Base-by-base conservation (phyloP, 2,797 vertebrate genomes). In the Momotus momota region DNA sequence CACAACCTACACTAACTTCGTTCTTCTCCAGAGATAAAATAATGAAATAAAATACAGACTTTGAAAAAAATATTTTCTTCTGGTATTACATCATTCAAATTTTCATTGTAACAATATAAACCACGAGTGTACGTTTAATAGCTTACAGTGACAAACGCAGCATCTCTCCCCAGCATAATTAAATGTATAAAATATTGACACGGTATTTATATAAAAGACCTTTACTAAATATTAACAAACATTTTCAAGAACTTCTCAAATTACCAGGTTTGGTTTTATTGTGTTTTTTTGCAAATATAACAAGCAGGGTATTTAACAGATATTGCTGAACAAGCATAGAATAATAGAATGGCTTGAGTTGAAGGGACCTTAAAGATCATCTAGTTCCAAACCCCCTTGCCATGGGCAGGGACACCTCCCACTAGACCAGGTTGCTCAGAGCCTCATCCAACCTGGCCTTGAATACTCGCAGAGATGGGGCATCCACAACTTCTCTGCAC, bases 21-120 rank as follows among this genome's bases (percentile, higher is more conserved):
- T 82, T 70, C 48, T 82, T 83, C 86, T 78, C 82, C 61, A 75
- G 26, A 85, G 51, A 88, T 23, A 79, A 96, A 96, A 90, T 25
- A 0, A 88, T 23, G 46, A 81, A 91, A 55, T 81, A 85, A 95
- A 13, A 38, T 35, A 67, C 2, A 75, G 10, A 35, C 31, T 87
- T 17, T 27, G 54, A 91, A 86, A 91, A 66, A 43, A 60, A 20
- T 16, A 25, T 38, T 52, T 96, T 73, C 72, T 74, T 46, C 9
- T 54, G 35, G 16, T 66, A 86, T 35, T 70, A 45, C 2, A 80
- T n/a, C 6, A 60, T 48, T 80, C 29, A 73, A 75, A 67, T 72
- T 79, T 96, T 94, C 73, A 82, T n/a, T 83, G 51, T 33, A 54
- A 86, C 46, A 58, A 26, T 54, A 81, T 41, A 81, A 71, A 82